Percentiles rank a stretch among this genome's conserved stretches.
These are phyloP conservation scores for Phrixothrix hirtus DNA, from an alignment of 2,888 invertebrate species.

Conservation along the genomic window DNA sequence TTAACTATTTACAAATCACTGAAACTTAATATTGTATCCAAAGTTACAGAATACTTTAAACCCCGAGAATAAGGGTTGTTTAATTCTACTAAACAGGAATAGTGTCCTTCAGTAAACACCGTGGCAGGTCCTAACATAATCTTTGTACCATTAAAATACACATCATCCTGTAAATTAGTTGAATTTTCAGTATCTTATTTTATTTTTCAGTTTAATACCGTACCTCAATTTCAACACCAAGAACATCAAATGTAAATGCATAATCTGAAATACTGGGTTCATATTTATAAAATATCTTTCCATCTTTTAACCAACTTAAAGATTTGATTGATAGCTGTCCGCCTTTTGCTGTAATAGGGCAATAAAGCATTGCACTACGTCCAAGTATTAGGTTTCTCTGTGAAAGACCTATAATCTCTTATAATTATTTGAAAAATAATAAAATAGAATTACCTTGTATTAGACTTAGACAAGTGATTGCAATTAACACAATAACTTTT, in stretches of 20 bases:
- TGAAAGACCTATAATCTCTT: background rate
- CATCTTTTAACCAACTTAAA: conserved; percentile 7
- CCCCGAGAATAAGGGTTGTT: conserved; percentile 2
- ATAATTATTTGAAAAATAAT: no score
- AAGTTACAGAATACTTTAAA: background rate
- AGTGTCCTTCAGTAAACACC: background rate
- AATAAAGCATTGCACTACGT: conserved; percentile 1
- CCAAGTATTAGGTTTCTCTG: conserved; percentile 1
- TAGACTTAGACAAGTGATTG: no score
- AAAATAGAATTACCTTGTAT: no score
- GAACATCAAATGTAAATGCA: background rate
- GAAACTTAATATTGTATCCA: conserved; percentile 1
- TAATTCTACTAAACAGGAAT: conserved; percentile 3
- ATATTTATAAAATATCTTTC: conserved; percentile 6
- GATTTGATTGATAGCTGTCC: conserved; percentile 1
- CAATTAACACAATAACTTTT: no score
- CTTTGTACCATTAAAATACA: conserved; percentile 3
- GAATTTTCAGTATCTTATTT: no score
- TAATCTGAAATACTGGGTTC: conserved; percentile 3
- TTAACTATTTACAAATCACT: no score
- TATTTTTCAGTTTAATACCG: background rate
- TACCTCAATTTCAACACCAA: conserved; percentile 7
- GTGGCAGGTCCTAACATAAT: conserved; percentile 5
- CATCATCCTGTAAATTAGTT: conserved; percentile 5
- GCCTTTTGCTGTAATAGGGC: conserved; percentile 5